Evolutionary conservation across 2,797 vertebrate genomes (phyloP).

Genomic region (Bucorvus abyssinicus): DNA sequence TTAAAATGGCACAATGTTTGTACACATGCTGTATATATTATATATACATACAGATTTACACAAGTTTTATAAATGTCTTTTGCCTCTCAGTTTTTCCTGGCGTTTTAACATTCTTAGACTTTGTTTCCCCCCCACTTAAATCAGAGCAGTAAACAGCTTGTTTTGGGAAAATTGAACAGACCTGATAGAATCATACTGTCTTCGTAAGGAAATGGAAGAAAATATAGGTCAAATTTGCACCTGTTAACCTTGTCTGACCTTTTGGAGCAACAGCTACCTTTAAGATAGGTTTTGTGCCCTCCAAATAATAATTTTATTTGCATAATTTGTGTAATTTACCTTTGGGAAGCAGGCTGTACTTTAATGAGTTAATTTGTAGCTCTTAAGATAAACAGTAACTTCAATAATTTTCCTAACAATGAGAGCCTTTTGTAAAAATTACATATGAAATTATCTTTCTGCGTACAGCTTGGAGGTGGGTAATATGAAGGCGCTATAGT

Average conservation of each 20-base stretch:
- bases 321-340: conserved; percentile 4
- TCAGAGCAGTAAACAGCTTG: not conserved
- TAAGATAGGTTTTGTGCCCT: not conserved
- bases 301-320: conserved; percentile 1
- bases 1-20: not conserved
- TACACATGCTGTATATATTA: not conserved
- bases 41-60: not conserved
- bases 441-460: too few relatives aligned
- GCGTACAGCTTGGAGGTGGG: not conserved
- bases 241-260: not conserved
- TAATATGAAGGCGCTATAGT: not conserved
- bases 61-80: not conserved
- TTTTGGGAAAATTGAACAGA: not conserved
- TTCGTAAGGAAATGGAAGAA: not conserved
- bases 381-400: conserved; percentile 24
- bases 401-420: not conserved
- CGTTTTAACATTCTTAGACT: not conserved
- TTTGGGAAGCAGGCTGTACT: not conserved
- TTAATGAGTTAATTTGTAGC: conserved; percentile 27
- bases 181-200: not conserved
- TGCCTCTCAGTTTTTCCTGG: not conserved
- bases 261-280: not conserved
- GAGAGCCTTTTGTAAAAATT: not conserved
- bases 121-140: not conserved
- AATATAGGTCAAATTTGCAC: not conserved